These are phyloP conservation scores for Lasioglossum baleicum DNA, from an alignment of 1,140 invertebrate species.

Conservation along the genomic window DNA sequence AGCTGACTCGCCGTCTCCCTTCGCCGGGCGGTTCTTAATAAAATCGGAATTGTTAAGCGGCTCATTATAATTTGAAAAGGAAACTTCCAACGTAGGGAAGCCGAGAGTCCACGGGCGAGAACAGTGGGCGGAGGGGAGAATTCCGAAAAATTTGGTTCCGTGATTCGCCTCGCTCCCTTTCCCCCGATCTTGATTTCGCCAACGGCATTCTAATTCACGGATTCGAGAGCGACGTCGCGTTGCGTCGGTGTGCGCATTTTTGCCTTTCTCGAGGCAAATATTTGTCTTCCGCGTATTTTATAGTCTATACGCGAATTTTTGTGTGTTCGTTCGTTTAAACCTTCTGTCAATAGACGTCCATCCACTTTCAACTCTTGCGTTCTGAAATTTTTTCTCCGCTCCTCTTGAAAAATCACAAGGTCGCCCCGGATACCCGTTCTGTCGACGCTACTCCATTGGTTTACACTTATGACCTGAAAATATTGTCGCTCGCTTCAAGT, in stretches of 20 bases:
- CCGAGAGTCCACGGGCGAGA: too few relatives aligned
- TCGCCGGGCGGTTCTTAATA: slow-evolving; percentile 54
- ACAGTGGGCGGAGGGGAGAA: neutral
- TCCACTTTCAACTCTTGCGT: too few relatives aligned
- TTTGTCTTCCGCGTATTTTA: neutral
- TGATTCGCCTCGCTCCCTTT: neutral
- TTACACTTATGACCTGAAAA: too few relatives aligned
- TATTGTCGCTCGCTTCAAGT: too few relatives aligned
- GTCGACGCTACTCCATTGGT: too few relatives aligned
- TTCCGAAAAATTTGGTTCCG: neutral
- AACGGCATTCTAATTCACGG: neutral
- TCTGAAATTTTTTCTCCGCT: too few relatives aligned
- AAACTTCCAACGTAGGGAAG: slow-evolving; percentile 11
- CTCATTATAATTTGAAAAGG: slow-evolving; percentile 62
- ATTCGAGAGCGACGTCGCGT: neutral
- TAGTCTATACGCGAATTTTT: neutral
- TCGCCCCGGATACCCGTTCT: too few relatives aligned
- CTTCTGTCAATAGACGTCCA: too few relatives aligned
- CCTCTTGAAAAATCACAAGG: too few relatives aligned
- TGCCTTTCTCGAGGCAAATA: neutral
- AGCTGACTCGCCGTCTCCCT: slow-evolving; percentile 10
- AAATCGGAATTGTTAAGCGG: slow-evolving; percentile 68
- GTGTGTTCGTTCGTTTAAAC: neutral
- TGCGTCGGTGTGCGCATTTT: neutral
- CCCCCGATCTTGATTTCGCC: neutral